A percentile compares a stretch with the other conserved stretches of the same genome.
Conservation (phyloP, 2,113 vertebrate species). For the Paradoxurus hermaphroditus region DNA sequence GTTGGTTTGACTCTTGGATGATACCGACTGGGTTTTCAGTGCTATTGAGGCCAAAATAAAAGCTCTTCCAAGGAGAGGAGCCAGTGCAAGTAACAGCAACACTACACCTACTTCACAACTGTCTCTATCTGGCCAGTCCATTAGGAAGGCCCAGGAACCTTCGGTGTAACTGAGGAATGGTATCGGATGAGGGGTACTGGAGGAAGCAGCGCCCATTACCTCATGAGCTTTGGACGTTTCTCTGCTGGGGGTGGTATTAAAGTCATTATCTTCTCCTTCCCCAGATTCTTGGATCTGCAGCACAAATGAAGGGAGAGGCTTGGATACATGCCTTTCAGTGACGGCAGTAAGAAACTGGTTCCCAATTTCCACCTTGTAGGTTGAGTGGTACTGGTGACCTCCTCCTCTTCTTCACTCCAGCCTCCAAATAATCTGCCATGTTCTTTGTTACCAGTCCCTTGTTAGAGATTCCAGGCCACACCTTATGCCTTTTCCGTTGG, state of each 20-base stretch:
- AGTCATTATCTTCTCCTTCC: neutral
- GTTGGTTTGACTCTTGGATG: constrained; percentile 51
- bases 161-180: neutral
- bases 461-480: neutral
- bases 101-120: constrained; percentile 79
- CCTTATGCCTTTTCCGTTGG: neutral
- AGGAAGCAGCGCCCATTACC: constrained; percentile 80
- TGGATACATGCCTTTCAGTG: neutral
- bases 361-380: constrained; percentile 17
- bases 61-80: constrained; percentile 56
- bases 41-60: constrained; percentile 63
- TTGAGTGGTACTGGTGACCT: neutral
- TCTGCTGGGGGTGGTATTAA: constrained; percentile 69
- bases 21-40: neutral
- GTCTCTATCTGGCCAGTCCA: neutral
- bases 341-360: constrained; percentile 19
- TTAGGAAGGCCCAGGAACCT: neutral
- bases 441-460: neutral
- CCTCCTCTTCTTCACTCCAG: neutral
- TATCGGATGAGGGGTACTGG: neutral
- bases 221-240: constrained; percentile 82
- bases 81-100: constrained; percentile 14
- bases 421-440: neutral
- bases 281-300: constrained; percentile 20
- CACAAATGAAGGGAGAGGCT: neutral